phyloP scores from a whole-genome alignment of 2,888 invertebrate species.

The Harmothoe impar region DNA sequence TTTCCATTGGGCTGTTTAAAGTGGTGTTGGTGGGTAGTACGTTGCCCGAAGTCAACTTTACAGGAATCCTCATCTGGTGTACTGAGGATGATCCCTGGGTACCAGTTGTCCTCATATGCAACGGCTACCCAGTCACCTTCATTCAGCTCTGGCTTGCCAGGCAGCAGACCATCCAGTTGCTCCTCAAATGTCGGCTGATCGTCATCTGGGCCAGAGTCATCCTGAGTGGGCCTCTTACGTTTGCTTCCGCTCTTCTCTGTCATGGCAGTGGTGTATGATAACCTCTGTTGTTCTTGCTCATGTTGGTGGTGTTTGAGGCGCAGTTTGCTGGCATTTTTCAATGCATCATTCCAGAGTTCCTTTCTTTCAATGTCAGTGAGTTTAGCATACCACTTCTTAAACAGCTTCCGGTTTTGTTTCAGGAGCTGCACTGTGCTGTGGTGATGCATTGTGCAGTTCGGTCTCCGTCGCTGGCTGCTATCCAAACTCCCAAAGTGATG shows the following conservation, averaged over 20 bases:
- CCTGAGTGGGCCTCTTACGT: background rate
- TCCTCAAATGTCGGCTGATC: background rate
- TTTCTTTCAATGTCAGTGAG: background rate
- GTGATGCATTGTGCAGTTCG: conserved; percentile 49
- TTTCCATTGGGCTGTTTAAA: conserved; percentile 34
- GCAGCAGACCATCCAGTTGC: background rate
- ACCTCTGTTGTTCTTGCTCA: background rate
- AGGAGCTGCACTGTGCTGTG: conserved; percentile 39
- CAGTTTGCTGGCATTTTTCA: conserved; percentile 10
- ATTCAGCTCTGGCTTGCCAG: background rate
- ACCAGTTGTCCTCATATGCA: conserved; percentile 57
- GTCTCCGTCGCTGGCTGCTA: conserved; percentile 17
- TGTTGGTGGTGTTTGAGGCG: background rate
- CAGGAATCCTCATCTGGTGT: background rate
- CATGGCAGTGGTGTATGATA: background rate
- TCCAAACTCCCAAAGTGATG: conserved; percentile 43
- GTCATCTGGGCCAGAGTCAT: background rate
- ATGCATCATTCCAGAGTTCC: background rate
- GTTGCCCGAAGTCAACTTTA: background rate
- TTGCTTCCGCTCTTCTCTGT: background rate
- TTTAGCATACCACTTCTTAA: conserved; percentile 37
- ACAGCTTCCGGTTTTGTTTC: background rate
- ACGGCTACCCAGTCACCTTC: conserved; percentile 35
- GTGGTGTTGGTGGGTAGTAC: background rate
- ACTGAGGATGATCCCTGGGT: conserved; percentile 21